phyloP scores from a whole-genome alignment of 2,888 invertebrate species.

The Antheraea assamensis region DNA sequence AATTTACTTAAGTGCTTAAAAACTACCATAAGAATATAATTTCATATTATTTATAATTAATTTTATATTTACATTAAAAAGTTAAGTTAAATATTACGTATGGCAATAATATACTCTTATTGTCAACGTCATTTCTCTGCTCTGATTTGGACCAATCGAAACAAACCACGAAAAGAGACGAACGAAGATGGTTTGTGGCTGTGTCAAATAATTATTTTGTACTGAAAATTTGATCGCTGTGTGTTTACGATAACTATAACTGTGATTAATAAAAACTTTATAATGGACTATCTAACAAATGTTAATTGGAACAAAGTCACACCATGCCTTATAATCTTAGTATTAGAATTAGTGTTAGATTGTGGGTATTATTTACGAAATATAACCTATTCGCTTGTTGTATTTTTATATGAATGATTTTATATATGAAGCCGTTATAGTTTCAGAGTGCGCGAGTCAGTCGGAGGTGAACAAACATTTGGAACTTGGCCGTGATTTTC shows the following conservation, averaged over 20 bases:
- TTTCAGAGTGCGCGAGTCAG: conserved; percentile 86
- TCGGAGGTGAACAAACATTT: conserved; percentile 95
- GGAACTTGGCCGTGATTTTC: conserved; percentile 95
- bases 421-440: conserved; percentile 68
- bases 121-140: conserved; percentile 16
- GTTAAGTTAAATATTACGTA: not conserved
- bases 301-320: conserved; percentile 84
- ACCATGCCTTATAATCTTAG: conserved; percentile 85
- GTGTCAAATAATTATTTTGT: conserved; percentile 73
- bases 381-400: conserved; percentile 44
- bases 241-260: conserved; percentile 54
- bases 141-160: conserved; percentile 82
- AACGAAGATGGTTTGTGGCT: conserved; percentile 74
- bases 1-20: not conserved
- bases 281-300: conserved; percentile 80
- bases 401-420: conserved; percentile 39
- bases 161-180: conserved; percentile 80
- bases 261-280: conserved; percentile 56
- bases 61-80: not conserved
- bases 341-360: conserved; percentile 86
- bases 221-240: conserved; percentile 56
- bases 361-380: conserved; percentile 68
- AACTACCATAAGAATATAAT: not conserved
- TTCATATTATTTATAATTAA: not conserved
- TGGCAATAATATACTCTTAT: conserved; percentile 16